Conservation (phyloP, 2,113 vertebrate species). For the Nothocercus julius region DNA sequence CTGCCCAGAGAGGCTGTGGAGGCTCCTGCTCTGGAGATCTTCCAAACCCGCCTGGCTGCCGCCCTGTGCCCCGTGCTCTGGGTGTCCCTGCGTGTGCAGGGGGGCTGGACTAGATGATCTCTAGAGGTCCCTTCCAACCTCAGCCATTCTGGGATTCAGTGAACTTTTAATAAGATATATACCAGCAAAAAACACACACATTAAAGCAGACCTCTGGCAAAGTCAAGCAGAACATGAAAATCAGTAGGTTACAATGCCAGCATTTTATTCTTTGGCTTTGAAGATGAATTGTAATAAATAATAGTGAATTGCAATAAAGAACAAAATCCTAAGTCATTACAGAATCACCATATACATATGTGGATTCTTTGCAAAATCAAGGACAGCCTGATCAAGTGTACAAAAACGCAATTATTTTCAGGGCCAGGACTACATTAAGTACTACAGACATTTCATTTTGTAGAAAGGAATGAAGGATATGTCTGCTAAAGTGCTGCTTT, state of each 20-base stretch:
- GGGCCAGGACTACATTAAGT: background rate
- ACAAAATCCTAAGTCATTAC: background rate
- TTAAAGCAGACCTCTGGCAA: background rate
- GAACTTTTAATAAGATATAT: background rate
- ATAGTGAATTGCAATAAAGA: background rate
- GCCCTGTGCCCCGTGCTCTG: too few species aligned
- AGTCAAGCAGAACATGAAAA: background rate
- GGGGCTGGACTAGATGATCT: too few species aligned
- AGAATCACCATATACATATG: rapidly evolving
- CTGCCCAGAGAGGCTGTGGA: too few species aligned
- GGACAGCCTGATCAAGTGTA: background rate
- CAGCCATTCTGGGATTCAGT: too few species aligned
- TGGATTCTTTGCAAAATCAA: background rate
- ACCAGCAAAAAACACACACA: background rate
- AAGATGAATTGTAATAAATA: background rate
- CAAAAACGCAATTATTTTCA: background rate
- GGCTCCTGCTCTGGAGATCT: too few species aligned
- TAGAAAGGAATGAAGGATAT: background rate
- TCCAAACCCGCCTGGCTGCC: too few species aligned
- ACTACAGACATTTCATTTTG: background rate
- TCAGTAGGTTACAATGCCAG: background rate
- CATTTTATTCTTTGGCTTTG: background rate
- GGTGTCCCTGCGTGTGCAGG: too few species aligned
- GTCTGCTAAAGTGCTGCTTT: background rate
- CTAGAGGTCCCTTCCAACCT: too few species aligned